phyloP scores from a whole-genome alignment of 2,797 vertebrate genomes.

The Brotula barbata region DNA sequence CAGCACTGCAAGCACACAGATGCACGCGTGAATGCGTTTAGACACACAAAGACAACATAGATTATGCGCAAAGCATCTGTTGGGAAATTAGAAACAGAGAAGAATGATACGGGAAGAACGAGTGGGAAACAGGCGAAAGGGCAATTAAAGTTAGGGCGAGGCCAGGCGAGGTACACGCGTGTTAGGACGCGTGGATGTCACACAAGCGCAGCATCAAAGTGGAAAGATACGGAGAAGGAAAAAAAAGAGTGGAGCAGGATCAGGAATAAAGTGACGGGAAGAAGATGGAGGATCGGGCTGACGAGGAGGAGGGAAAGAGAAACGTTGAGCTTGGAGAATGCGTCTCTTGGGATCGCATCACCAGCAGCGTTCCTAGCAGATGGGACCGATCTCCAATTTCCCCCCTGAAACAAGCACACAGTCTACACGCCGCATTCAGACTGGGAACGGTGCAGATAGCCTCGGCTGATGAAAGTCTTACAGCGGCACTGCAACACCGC shows the following conservation, averaged over 20 bases:
- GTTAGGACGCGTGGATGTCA: background rate
- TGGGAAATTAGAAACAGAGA: slow-evolving; percentile 9
- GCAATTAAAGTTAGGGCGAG: background rate
- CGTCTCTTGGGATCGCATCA: slow-evolving; percentile 67
- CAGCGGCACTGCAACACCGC: slow-evolving; percentile 70
- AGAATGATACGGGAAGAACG: background rate
- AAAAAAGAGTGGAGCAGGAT: slow-evolving; percentile 7
- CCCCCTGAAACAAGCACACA: slow-evolving; percentile 66
- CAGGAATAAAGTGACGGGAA: background rate
- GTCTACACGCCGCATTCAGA: slow-evolving; percentile 56
- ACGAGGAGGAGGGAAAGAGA: slow-evolving; percentile 40
- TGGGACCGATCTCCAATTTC: slow-evolving; percentile 71
- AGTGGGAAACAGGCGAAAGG: background rate
- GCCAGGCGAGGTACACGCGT: background rate
- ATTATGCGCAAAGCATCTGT: slow-evolving; percentile 32
- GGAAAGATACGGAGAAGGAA: slow-evolving; percentile 9
- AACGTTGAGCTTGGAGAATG: slow-evolving; percentile 51
- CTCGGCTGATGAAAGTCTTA: slow-evolving; percentile 79
- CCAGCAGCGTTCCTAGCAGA: slow-evolving; percentile 69
- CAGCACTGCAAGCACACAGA: slow-evolving; percentile 45
- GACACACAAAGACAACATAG: slow-evolving; percentile 18
- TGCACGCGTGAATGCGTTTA: slow-evolving; percentile 24
- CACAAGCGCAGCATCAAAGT: background rate
- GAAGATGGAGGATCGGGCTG: slow-evolving; percentile 21
- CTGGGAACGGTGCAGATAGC: slow-evolving; percentile 66